Evolutionary conservation across 2,113 vertebrate species (phyloP).

Genomic region (Triplophysa dalaica): DNA sequence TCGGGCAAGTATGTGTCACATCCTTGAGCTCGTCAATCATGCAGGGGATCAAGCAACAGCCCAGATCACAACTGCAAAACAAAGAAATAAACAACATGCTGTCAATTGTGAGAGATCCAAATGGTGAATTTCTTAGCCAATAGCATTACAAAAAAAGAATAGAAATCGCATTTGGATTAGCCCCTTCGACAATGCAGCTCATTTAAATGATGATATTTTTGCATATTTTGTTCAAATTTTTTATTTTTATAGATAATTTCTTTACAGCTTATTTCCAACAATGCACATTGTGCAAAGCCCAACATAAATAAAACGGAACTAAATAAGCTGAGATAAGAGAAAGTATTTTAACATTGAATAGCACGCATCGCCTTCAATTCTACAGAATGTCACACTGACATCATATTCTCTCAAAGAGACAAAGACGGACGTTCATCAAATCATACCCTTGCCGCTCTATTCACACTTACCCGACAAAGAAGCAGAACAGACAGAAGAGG

Average conservation of each 20-base stretch:
- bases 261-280: no score
- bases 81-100: neutral
- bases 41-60: slow-evolving; percentile 97
- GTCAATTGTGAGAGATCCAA: no score
- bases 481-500: slow-evolving; percentile 95
- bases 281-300: no score
- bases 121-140: no score
- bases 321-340: no score
- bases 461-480: slow-evolving; percentile 89
- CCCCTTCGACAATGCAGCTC: neutral
- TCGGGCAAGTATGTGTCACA: slow-evolving; percentile 95
- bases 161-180: no score
- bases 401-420: neutral
- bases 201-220: neutral
- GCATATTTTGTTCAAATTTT: no score
- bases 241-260: no score
- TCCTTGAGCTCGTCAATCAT: slow-evolving; percentile 98
- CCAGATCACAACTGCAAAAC: slow-evolving; percentile 86
- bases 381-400: neutral
- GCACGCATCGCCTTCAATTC: no score
- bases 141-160: no score
- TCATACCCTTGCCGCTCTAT: neutral
- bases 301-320: no score
- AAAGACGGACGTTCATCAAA: neutral
- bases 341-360: no score